phyloP scores from a whole-genome alignment of 2,888 invertebrate genomes.

The Eupithecia subumbrata region DNA sequence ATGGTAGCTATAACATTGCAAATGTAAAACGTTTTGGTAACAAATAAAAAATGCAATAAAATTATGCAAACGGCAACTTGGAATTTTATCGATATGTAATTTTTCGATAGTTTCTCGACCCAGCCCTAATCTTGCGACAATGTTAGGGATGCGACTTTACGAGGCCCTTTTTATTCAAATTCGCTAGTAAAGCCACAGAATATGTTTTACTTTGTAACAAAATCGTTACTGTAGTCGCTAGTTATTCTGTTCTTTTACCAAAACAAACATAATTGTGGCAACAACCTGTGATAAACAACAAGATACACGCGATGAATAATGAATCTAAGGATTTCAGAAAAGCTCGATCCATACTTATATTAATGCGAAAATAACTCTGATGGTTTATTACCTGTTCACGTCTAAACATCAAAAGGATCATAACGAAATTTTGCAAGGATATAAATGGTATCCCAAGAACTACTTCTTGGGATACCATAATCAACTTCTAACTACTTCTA shows the following conservation, averaged over 20 bases:
- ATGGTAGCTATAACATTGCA: conserved; percentile 7
- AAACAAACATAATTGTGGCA: conserved; percentile 10
- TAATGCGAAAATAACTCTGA: not conserved
- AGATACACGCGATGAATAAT: not conserved
- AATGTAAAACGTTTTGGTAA: conserved; percentile 14
- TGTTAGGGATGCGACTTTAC: conserved; percentile 79
- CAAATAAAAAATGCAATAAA: conserved; percentile 19
- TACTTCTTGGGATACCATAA: no score
- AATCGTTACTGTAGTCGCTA: not conserved
- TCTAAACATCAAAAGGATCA: not conserved
- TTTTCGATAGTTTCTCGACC: conserved; percentile 34
- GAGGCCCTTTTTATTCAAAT: conserved; percentile 81
- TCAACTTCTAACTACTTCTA: no score
- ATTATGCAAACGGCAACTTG: conserved; percentile 20
- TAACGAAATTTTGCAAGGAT: not conserved
- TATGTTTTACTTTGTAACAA: conserved; percentile 3
- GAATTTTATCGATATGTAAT: conserved; percentile 36
- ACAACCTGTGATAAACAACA: not conserved
- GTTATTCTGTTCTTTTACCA: conserved; percentile 5
- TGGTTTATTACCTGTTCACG: not conserved
- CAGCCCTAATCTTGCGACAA: conserved; percentile 61
- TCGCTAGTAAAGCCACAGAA: conserved; percentile 55
- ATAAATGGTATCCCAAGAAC: not conserved
- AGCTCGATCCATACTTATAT: not conserved
- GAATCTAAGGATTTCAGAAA: not conserved